phyloP scores from a whole-genome alignment of 2,113 vertebrate species.

The Beaufortia kweichowensis region DNA sequence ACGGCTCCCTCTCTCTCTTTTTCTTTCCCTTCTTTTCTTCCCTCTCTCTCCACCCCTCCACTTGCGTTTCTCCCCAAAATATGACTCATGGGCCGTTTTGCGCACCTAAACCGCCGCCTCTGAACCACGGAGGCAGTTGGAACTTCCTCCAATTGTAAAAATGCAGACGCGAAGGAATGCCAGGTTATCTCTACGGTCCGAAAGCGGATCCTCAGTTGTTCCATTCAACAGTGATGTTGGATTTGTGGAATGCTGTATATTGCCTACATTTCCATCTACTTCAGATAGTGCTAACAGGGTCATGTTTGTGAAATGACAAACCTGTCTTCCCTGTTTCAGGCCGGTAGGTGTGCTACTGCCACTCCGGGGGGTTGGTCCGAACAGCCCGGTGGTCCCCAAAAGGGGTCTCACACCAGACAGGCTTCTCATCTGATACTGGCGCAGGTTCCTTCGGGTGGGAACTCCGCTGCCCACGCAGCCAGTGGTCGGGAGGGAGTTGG shows the following conservation, averaged over 20 bases:
- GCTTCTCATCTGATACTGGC: slow-evolving; percentile 94
- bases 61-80: slow-evolving; percentile 57
- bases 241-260: slow-evolving; percentile 70
- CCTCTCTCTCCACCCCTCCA: slow-evolving; percentile 22
- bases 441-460: slow-evolving; percentile 86
- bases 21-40: slow-evolving; percentile 39
- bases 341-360: slow-evolving; percentile 84
- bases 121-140: slow-evolving; percentile 50
- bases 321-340: slow-evolving; percentile 93
- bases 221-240: slow-evolving; percentile 62
- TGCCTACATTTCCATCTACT: slow-evolving; percentile 64
- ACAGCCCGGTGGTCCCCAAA: slow-evolving; percentile 83
- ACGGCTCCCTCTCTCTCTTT: slow-evolving; percentile 54
- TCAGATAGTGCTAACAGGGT: slow-evolving; percentile 39
- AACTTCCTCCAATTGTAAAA: slow-evolving; percentile 74
- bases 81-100: slow-evolving; percentile 64
- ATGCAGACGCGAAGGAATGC: slow-evolving; percentile 39
- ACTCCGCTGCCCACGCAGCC: slow-evolving; percentile 83
- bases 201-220: slow-evolving; percentile 27
- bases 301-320: slow-evolving; percentile 62
- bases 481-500: slow-evolving; percentile 91
- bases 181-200: slow-evolving; percentile 41
- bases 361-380: slow-evolving; percentile 85
- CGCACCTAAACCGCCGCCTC: slow-evolving; percentile 43
- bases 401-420: slow-evolving; percentile 86